A percentile compares a stretch with the other conserved stretches of the same genome.
Conservation (phyloP, 2,113 vertebrate species). For the Cyanoliseus patagonus region DNA sequence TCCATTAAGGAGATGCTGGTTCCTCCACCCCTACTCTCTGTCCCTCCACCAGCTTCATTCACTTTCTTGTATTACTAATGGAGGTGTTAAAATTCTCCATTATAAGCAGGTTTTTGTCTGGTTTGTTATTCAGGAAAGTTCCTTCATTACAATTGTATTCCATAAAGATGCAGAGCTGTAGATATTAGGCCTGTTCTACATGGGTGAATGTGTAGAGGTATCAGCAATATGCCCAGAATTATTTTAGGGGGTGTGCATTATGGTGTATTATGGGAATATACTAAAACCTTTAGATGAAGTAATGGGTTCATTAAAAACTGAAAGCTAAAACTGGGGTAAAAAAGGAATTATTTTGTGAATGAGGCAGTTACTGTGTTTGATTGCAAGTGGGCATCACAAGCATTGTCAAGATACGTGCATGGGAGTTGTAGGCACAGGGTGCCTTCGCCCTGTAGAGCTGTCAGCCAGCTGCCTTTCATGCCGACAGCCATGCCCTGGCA, state of each 20-base stretch:
- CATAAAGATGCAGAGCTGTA: background rate
- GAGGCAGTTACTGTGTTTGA: background rate
- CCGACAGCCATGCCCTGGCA: rapidly evolving
- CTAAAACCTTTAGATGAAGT: background rate
- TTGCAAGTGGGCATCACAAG: background rate
- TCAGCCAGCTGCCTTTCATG: rapidly evolving
- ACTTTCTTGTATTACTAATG: background rate
- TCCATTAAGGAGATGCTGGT: background rate
- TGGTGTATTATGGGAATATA: background rate
- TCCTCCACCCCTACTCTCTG: background rate
- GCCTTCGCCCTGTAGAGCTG: background rate
- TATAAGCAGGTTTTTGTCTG: background rate
- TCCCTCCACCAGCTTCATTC: background rate
- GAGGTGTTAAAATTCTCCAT: background rate
- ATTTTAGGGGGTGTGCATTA: background rate
- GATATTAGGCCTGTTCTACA: background rate
- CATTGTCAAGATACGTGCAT: rapidly evolving
- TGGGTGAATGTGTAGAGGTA: background rate
- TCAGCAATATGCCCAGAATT: background rate
- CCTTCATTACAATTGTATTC: background rate
- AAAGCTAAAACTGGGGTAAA: background rate
- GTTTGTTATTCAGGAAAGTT: background rate
- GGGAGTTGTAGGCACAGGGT: background rate
- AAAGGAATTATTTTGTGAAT: background rate
- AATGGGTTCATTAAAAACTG: background rate